Percentiles rank a stretch among this genome's conserved stretches.
Evolutionary conservation across 1,140 invertebrate genomes (phyloP).

Genomic region (Drosophila quadrilineata): DNA sequence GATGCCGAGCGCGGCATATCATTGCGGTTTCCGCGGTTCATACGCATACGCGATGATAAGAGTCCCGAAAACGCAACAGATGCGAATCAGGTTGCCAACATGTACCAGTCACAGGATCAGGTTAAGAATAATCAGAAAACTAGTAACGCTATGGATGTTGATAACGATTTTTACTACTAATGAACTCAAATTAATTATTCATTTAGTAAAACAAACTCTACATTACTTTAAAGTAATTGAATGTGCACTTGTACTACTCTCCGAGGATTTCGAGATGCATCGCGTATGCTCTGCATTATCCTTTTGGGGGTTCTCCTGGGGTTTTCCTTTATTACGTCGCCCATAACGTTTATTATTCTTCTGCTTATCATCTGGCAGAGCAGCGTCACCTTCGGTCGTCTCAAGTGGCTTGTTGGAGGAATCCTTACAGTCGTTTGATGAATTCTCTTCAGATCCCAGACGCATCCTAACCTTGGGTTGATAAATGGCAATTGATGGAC

Average conservation of each 20-base stretch:
- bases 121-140: slow-evolving; percentile 89
- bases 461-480: slow-evolving; percentile 66
- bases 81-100: slow-evolving; percentile 90
- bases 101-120: slow-evolving; percentile 95
- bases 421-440: slow-evolving; percentile 31
- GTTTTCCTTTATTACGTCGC: slow-evolving; percentile 51
- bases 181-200: too few species aligned
- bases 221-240: slow-evolving; percentile 29
- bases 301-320: slow-evolving; percentile 11
- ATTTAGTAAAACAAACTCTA: neutral
- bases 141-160: slow-evolving; percentile 36
- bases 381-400: slow-evolving; percentile 32
- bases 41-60: slow-evolving; percentile 97
- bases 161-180: slow-evolving; percentile 68
- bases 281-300: slow-evolving; percentile 21
- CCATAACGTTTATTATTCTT: slow-evolving; percentile 45
- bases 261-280: slow-evolving; percentile 54
- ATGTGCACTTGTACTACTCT: slow-evolving; percentile 49
- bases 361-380: slow-evolving; percentile 22
- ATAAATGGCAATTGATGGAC: slow-evolving; percentile 77
- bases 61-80: slow-evolving; percentile 94
- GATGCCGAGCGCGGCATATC: slow-evolving; percentile 97
- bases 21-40: slow-evolving; percentile 96
- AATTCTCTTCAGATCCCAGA: slow-evolving; percentile 46
- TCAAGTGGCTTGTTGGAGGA: neutral